Conservation (phyloP, 2,797 vertebrate genomes). For the Tapirus indicus region DNA sequence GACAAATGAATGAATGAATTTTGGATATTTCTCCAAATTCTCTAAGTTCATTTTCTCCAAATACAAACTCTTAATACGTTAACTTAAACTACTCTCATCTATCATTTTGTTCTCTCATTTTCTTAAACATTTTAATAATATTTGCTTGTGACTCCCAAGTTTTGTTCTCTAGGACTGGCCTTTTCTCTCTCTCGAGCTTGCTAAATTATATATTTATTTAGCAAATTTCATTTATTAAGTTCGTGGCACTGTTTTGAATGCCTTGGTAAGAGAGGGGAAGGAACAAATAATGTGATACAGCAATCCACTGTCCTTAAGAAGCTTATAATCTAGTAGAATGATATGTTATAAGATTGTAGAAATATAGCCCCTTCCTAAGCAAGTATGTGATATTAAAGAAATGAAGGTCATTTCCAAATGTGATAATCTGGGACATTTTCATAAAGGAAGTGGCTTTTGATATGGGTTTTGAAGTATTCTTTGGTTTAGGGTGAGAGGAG, state of each 20-base stretch:
- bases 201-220: background rate
- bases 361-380: background rate
- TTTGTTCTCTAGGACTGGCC: background rate
- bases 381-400: background rate
- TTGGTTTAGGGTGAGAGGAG: background rate
- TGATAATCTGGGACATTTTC: background rate
- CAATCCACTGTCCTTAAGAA: background rate
- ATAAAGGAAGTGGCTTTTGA: background rate
- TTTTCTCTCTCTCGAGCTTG: background rate
- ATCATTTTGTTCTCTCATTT: background rate
- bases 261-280: background rate
- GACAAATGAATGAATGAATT: background rate
- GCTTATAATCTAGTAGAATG: background rate
- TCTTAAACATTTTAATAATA: background rate
- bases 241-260: background rate
- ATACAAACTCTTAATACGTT: background rate
- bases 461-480: background rate
- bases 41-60: background rate
- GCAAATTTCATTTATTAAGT: background rate
- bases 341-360: background rate
- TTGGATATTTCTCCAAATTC: background rate
- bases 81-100: background rate
- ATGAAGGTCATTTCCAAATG: background rate
- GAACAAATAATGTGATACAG: background rate
- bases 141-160: background rate